A percentile compares a stretch with the other conserved stretches of the same genome.
phyloP scores from a whole-genome alignment of 1,140 invertebrate genomes.

The Thaumatotibia leucotreta region DNA sequence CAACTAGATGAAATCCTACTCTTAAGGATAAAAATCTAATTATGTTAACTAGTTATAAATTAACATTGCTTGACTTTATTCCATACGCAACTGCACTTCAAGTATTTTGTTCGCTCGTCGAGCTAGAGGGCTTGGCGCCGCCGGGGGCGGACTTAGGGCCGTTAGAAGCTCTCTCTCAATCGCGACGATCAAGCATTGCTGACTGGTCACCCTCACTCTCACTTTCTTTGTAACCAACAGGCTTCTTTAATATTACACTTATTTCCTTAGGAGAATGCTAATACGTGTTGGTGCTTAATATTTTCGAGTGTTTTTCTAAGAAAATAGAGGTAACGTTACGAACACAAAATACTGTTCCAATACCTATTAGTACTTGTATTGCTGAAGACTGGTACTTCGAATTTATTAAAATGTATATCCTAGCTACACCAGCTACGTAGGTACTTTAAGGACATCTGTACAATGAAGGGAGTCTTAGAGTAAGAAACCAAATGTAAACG shows the following conservation, averaged over 20 bases:
- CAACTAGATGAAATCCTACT: constrained; percentile 75
- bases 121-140: constrained; percentile 24
- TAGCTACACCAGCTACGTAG: constrained; percentile 71
- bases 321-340: constrained; percentile 39
- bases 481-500: constrained; percentile 47
- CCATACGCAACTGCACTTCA: constrained; percentile 42
- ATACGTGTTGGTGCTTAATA: constrained; percentile 59
- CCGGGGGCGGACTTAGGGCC: constrained; percentile 52
- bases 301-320: constrained; percentile 51
- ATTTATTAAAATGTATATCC: constrained; percentile 72
- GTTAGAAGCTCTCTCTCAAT: constrained; percentile 32
- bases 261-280: constrained; percentile 55
- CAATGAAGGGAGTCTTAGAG: constrained; percentile 63
- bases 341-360: constrained; percentile 51
- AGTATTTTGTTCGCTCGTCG: constrained; percentile 22
- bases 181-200: neutral
- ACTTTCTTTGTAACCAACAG: neutral
- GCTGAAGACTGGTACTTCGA: constrained; percentile 56
- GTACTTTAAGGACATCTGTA: constrained; percentile 71
- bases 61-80: constrained; percentile 73
- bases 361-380: constrained; percentile 45
- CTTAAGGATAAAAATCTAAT: constrained; percentile 75
- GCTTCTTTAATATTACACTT: constrained; percentile 30
- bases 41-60: constrained; percentile 72
- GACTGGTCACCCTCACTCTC: neutral